A percentile compares a stretch with the other conserved stretches of the same genome.
phyloP scores from a whole-genome alignment of 2,797 vertebrate species.

The Thamnophis elegans region DNA sequence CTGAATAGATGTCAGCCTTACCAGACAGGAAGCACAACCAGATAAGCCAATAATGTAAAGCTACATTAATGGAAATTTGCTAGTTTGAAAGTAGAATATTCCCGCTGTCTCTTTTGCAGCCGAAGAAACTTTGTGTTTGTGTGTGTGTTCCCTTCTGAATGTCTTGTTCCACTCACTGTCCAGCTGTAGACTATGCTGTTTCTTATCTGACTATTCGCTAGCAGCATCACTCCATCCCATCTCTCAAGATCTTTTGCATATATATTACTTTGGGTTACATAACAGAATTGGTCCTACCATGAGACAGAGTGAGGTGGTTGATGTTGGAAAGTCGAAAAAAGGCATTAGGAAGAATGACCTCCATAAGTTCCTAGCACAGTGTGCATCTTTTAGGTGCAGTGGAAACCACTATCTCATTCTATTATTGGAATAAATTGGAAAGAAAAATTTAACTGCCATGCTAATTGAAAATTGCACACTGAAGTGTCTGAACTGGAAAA shows the following conservation, averaged over 20 bases:
- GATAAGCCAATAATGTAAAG: not conserved
- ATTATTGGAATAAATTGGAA: not conserved
- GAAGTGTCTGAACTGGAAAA: not conserved
- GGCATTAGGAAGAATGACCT: not conserved
- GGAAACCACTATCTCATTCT: not conserved
- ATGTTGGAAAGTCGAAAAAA: not conserved
- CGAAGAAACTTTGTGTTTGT: not conserved
- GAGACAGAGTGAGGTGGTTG: not conserved
- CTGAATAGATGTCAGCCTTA: not conserved
- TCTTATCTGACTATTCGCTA: not conserved
- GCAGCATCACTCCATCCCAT: not conserved
- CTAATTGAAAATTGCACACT: not conserved
- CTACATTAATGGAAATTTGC: not conserved
- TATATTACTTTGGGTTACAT: not conserved
- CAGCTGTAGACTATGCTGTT: not conserved
- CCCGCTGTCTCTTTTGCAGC: not conserved
- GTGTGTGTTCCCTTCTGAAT: not conserved
- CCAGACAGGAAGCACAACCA: not conserved
- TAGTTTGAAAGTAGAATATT: not conserved
- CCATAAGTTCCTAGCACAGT: not conserved
- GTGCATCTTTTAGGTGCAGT: not conserved
- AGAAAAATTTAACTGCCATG: not conserved
- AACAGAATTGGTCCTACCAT: not conserved
- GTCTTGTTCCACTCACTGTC: not conserved
- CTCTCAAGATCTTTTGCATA: not conserved